Percentiles rank a stretch among this genome's conserved stretches.
Conservation (phyloP, 2,888 invertebrate genomes). For the Mechanitis messenoides region DNA sequence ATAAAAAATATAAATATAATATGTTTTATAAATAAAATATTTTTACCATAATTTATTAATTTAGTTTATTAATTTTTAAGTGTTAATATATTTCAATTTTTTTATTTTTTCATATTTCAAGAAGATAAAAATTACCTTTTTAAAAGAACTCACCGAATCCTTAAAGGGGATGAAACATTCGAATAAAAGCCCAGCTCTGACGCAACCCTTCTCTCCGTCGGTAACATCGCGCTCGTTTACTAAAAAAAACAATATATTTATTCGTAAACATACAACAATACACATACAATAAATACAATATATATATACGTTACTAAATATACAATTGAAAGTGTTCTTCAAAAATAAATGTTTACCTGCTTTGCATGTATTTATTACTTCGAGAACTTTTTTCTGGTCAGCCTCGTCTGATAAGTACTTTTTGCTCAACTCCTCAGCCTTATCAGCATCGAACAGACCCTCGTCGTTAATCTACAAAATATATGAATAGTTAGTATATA, state of each 20-base stretch:
- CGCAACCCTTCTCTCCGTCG: constrained; percentile 47
- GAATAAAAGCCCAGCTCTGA: constrained; percentile 41
- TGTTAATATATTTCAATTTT: no score
- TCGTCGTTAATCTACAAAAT: constrained; percentile 41
- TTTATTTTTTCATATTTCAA: no score
- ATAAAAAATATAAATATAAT: no score
- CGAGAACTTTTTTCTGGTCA: constrained; percentile 33
- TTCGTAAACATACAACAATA: not conserved
- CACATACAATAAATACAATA: no score
- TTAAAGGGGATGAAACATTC: constrained; percentile 33
- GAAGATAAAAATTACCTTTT: not conserved
- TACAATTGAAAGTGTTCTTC: no score
- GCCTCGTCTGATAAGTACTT: constrained; percentile 37
- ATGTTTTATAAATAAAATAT: no score
- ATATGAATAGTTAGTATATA: not conserved
- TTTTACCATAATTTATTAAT: no score
- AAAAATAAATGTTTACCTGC: constrained; percentile 33
- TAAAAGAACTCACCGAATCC: no score
- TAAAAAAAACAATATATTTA: constrained; percentile 30
- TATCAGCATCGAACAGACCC: constrained; percentile 41
- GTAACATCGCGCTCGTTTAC: constrained; percentile 45
- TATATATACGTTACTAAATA: no score
- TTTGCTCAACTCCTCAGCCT: constrained; percentile 31
- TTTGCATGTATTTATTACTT: constrained; percentile 36
- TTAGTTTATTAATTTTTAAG: no score